Evolutionary conservation across 2,113 vertebrate genomes (phyloP).

Genomic region (Gymnobelideus leadbeateri): DNA sequence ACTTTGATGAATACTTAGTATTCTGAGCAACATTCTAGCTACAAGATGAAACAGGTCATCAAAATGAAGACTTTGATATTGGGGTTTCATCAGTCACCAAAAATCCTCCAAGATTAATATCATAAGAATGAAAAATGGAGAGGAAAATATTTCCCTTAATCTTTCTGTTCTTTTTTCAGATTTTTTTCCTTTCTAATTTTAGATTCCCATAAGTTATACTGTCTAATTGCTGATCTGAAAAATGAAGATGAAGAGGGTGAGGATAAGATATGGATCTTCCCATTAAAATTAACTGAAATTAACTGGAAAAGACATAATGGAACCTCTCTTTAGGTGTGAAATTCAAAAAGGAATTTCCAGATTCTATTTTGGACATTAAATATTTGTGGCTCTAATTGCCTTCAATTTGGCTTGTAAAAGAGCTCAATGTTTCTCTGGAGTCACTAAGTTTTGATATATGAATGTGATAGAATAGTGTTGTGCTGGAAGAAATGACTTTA

Average conservation of each 20-base stretch:
- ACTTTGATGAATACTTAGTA: not conserved
- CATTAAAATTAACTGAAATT: slow-evolving; percentile 61
- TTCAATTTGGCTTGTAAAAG: slow-evolving; percentile 49
- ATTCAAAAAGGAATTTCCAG: slow-evolving; percentile 34
- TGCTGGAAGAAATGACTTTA: not conserved
- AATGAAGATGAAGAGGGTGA: slow-evolving; percentile 60
- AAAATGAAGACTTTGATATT: not conserved
- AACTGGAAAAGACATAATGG: slow-evolving; percentile 39
- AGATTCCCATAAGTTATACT: slow-evolving; percentile 43
- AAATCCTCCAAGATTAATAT: not conserved
- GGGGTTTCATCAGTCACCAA: not conserved
- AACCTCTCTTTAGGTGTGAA: slow-evolving; percentile 51
- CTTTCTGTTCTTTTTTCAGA: not conserved
- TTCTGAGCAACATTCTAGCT: not conserved
- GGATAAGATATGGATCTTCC: slow-evolving; percentile 3
- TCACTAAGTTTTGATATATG: not conserved
- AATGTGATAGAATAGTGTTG: not conserved
- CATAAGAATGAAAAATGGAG: slow-evolving; percentile 37
- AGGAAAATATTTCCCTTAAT: slow-evolving; percentile 2
- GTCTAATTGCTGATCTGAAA: slow-evolving; percentile 44
- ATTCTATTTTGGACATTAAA: slow-evolving; percentile 45
- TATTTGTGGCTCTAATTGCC: slow-evolving; percentile 34
- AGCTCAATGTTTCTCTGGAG: not conserved
- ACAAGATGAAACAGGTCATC: not conserved
- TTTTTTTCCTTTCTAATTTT: slow-evolving; percentile 28